Conservation (phyloP, 2,113 vertebrate species). For the Prunella himalayana region DNA sequence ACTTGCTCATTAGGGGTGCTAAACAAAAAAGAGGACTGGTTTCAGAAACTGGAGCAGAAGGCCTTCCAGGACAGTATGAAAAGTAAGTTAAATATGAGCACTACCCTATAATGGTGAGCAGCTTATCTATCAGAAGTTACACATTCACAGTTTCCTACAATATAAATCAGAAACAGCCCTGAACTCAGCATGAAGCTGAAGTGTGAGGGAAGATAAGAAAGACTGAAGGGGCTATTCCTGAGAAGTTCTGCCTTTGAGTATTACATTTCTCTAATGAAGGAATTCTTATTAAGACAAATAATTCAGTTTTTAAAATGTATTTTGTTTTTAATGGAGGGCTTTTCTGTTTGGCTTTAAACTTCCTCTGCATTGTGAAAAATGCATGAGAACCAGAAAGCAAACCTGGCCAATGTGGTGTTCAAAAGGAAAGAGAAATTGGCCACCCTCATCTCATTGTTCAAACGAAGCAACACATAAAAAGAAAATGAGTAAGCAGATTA, state of each 20-base stretch:
- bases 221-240: not conserved
- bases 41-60: not conserved
- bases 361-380: slow-evolving; percentile 37
- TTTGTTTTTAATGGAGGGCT: not conserved
- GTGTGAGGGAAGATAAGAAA: not conserved
- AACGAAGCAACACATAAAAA: not conserved
- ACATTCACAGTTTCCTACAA: not conserved
- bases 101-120: not conserved
- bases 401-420: not conserved
- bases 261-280: not conserved
- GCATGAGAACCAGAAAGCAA: slow-evolving; percentile 16
- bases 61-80: not conserved
- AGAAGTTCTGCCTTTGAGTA: not conserved
- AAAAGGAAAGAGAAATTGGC: not conserved
- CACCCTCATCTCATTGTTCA: not conserved
- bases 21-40: not conserved
- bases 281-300: slow-evolving; percentile 8
- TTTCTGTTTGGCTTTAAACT: slow-evolving; percentile 38
- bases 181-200: not conserved
- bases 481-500: slow-evolving; percentile 11
- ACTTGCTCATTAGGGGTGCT: not conserved
- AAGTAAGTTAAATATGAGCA: not conserved
- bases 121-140: not conserved
- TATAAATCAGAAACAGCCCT: not conserved
- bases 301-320: not conserved